Evolutionary conservation across 2,113 vertebrate genomes (phyloP).

Genomic region (Poecile atricapillus): DNA sequence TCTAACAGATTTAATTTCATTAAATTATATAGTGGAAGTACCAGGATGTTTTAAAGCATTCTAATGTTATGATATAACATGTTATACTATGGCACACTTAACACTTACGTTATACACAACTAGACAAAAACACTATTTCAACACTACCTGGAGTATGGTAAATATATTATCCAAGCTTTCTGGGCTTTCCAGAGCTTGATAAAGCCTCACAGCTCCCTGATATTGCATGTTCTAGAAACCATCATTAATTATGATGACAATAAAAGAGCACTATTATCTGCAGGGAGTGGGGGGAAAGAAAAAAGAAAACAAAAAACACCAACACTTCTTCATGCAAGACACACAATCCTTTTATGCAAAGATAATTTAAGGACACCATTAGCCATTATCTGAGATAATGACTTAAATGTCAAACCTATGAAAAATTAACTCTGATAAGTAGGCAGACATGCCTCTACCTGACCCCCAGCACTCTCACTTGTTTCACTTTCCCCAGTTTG

Average conservation of each 20-base stretch:
- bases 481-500: not conserved
- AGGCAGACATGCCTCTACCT: not conserved
- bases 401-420: not conserved
- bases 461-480: not conserved
- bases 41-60: not conserved
- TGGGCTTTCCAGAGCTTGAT: not conserved
- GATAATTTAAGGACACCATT: not conserved
- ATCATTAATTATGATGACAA: not conserved
- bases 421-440: slow-evolving; percentile 7
- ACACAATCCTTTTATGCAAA: not conserved
- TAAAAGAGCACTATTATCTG: not conserved
- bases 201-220: not conserved
- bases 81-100: not conserved
- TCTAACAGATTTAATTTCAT: not conserved
- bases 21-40: not conserved
- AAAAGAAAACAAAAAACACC: not conserved
- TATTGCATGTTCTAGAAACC: not conserved
- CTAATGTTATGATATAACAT: not conserved
- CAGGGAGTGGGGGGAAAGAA: fast-evolving
- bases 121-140: not conserved
- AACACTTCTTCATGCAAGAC: not conserved
- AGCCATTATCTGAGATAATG: not conserved
- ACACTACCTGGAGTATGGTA: not conserved
- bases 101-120: not conserved
- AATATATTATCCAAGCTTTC: not conserved